phyloP scores from a whole-genome alignment of 2,888 invertebrate species.

The Cantharis flavilabris region DNA sequence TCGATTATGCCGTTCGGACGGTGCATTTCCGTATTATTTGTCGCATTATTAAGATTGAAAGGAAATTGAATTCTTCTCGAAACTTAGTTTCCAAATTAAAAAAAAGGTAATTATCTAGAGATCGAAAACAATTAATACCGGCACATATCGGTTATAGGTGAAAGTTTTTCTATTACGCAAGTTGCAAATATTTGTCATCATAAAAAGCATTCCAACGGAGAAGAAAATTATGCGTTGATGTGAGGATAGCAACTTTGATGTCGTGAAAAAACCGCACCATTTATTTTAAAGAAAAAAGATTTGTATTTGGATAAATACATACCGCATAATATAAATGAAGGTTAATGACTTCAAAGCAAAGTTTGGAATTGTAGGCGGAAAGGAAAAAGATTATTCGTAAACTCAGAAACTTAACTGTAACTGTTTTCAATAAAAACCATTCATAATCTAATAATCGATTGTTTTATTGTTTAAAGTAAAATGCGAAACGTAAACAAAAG shows the following conservation, averaged over 20 bases:
- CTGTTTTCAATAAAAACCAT: background rate
- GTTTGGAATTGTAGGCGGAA: background rate
- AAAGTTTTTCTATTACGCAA: background rate
- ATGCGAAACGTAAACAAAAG: background rate
- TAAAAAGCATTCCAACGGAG: background rate
- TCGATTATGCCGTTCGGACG: background rate
- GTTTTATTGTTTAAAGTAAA: background rate
- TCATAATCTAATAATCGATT: background rate
- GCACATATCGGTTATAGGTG: background rate
- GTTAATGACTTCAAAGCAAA: background rate
- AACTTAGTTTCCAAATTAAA: background rate
- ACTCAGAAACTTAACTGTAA: background rate
- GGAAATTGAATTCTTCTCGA: background rate
- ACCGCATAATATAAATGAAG: background rate
- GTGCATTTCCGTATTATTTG: background rate
- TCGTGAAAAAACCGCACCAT: background rate
- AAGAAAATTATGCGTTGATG: background rate
- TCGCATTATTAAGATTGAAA: background rate
- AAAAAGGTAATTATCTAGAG: background rate
- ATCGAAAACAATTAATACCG: background rate
- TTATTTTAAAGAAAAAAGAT: background rate
- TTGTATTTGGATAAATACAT: background rate
- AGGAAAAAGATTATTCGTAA: background rate
- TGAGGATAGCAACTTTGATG: background rate
- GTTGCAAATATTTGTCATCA: background rate